Percentiles rank a stretch among this genome's conserved stretches.
Conservation (phyloP, 2,113 vertebrate species). For the Felis chaus region DNA sequence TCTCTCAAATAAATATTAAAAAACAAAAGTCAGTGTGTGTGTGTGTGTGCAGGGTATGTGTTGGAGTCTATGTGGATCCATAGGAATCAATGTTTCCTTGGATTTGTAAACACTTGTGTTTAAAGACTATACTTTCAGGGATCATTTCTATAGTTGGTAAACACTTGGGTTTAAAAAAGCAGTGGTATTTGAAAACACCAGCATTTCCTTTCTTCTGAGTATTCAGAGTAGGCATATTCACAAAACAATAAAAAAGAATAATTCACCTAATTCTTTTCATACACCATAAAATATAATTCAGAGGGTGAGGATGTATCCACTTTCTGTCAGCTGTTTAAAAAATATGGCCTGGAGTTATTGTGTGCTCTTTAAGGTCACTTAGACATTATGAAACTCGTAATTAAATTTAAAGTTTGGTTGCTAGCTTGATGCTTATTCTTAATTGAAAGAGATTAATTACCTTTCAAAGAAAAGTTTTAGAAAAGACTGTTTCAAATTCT, state of each 20-base stretch:
- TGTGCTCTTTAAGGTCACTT: not conserved
- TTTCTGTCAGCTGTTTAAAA: not conserved
- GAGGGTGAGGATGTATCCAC: not conserved
- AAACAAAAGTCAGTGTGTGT: not conserved
- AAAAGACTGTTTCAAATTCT: conserved; percentile 32
- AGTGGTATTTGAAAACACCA: not conserved
- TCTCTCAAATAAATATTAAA: too few species aligned
- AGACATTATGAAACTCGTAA: conserved; percentile 1
- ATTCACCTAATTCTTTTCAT: not conserved
- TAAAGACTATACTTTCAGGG: not conserved
- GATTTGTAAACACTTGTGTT: not conserved
- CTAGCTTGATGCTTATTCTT: not conserved
- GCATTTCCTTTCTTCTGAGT: not conserved
- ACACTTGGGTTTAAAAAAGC: not conserved
- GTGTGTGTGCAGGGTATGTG: not conserved
- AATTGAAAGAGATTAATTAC: conserved; percentile 52
- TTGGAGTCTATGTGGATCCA: not conserved
- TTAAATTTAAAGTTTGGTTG: conserved; percentile 41
- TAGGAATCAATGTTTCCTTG: not conserved
- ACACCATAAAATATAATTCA: not conserved
- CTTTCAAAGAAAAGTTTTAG: conserved; percentile 20
- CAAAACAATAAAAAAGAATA: not conserved
- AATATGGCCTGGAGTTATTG: not conserved
- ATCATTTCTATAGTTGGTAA: not conserved
- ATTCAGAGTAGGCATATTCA: not conserved